Percentiles rank a stretch among this genome's conserved stretches.
phyloP scores from a whole-genome alignment of 2,888 invertebrate genomes.

The Dicranocentrus wangi region DNA sequence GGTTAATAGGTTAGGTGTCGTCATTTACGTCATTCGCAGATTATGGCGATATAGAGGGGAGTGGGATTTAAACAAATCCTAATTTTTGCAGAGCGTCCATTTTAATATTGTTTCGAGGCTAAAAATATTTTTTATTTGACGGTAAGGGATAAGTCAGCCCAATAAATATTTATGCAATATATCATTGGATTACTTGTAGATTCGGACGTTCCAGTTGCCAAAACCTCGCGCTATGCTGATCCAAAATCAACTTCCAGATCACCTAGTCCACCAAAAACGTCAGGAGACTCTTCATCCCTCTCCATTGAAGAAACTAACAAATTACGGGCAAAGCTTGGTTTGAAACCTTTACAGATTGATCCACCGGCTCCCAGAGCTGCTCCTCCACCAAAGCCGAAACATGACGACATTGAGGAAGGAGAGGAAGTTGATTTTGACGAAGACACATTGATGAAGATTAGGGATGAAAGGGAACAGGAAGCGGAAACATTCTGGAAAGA shows the following conservation, averaged over 20 bases:
- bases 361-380: slow-evolving; percentile 69
- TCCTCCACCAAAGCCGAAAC: slow-evolving; percentile 67
- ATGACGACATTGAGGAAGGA: slow-evolving; percentile 76
- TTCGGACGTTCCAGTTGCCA: slow-evolving; percentile 66
- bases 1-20: too few relatives aligned
- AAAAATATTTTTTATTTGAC: background rate
- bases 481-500: slow-evolving; percentile 74
- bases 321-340: slow-evolving; percentile 91
- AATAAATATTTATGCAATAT: background rate
- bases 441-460: slow-evolving; percentile 66
- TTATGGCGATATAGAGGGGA: too few relatives aligned
- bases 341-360: slow-evolving; percentile 89
- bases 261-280: slow-evolving; percentile 73
- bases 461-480: slow-evolving; percentile 72
- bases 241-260: slow-evolving; percentile 64
- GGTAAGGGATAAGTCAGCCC: background rate
- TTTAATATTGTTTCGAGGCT: too few relatives aligned
- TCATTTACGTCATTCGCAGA: too few relatives aligned
- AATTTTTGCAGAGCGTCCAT: too few relatives aligned
- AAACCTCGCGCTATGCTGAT: slow-evolving; percentile 51
- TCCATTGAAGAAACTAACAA: slow-evolving; percentile 91
- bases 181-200: slow-evolving; percentile 54
- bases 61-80: too few relatives aligned
- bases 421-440: slow-evolving; percentile 78
- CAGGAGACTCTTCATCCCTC: slow-evolving; percentile 77